These are phyloP conservation scores for Pocota personata DNA, from an alignment of 2,888 invertebrate genomes.

Conservation along the genomic window DNA sequence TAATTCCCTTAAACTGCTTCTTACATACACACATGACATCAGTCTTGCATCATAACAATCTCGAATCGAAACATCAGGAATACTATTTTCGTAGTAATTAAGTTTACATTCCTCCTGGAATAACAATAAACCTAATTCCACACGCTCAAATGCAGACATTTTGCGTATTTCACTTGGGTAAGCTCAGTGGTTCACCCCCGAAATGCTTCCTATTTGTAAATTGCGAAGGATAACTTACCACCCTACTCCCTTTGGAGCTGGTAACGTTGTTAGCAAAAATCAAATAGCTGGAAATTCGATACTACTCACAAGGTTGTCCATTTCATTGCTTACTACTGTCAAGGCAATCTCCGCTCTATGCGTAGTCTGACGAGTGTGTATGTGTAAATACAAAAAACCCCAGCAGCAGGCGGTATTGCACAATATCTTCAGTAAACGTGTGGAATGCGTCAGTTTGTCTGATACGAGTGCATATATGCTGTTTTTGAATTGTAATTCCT, in stretches of 20 bases:
- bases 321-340: slow-evolving; percentile 3
- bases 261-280: slow-evolving; percentile 38
- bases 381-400: neutral
- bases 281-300: slow-evolving; percentile 51
- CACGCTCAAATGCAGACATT: slow-evolving; percentile 54
- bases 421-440: neutral
- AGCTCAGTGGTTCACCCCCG: slow-evolving; percentile 25
- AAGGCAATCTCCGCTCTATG: neutral
- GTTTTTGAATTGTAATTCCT: neutral
- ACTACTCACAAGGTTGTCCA: slow-evolving; percentile 45
- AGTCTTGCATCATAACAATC: neutral
- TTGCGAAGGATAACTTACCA: slow-evolving; percentile 14
- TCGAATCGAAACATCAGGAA: slow-evolving; percentile 19
- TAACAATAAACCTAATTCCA: slow-evolving; percentile 39
- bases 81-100: slow-evolving; percentile 57
- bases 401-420: neutral
- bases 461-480: neutral
- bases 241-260: neutral
- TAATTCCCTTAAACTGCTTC: too few species aligned
- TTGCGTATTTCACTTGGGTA: slow-evolving; percentile 51
- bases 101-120: slow-evolving; percentile 46
- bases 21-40: too few species aligned
- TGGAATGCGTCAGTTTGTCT: neutral
- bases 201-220: slow-evolving; percentile 32
- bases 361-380: neutral